phyloP scores from a whole-genome alignment of 2,113 vertebrate species.

The Centropus bengalensis region DNA sequence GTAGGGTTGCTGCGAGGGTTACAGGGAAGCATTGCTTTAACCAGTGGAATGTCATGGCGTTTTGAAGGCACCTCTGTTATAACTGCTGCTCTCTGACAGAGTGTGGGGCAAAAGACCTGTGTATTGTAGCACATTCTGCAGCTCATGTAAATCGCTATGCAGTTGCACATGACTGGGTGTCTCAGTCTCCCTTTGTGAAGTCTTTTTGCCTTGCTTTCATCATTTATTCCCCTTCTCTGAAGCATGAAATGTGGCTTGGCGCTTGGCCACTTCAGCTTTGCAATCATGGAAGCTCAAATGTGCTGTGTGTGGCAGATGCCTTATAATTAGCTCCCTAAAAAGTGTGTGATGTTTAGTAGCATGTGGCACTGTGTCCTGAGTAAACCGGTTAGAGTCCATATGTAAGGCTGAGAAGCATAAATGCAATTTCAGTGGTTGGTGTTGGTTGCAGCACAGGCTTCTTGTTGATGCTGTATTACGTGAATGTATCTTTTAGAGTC shows the following conservation, averaged over 20 bases:
- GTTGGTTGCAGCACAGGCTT: background rate
- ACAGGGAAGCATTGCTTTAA: background rate
- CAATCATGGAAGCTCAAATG: constrained; percentile 60
- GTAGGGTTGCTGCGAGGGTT: background rate
- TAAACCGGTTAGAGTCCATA: background rate
- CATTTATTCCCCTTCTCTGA: constrained; percentile 67
- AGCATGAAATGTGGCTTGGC: constrained; percentile 69
- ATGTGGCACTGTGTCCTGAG: background rate
- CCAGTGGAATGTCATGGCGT: background rate
- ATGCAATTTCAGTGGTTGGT: background rate
- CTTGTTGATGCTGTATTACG: accelerated
- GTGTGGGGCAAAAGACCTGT: constrained; percentile 52
- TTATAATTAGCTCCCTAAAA: background rate
- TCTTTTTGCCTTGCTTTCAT: constrained; percentile 60
- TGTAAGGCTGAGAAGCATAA: background rate
- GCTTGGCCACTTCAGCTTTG: constrained; percentile 54
- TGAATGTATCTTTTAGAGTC: background rate
- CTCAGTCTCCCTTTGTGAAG: constrained; percentile 57
- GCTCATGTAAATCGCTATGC: constrained; percentile 53
- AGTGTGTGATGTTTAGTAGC: background rate
- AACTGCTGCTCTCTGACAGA: background rate
- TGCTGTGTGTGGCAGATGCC: constrained; percentile 63
- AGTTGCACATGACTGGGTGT: constrained; percentile 64
- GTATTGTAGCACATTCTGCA: constrained; percentile 66
- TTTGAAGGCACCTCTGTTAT: constrained; percentile 29